A percentile compares a stretch with the other conserved stretches of the same genome.
Conservation (phyloP, 2,888 invertebrate species). For the Hedya salicella region DNA sequence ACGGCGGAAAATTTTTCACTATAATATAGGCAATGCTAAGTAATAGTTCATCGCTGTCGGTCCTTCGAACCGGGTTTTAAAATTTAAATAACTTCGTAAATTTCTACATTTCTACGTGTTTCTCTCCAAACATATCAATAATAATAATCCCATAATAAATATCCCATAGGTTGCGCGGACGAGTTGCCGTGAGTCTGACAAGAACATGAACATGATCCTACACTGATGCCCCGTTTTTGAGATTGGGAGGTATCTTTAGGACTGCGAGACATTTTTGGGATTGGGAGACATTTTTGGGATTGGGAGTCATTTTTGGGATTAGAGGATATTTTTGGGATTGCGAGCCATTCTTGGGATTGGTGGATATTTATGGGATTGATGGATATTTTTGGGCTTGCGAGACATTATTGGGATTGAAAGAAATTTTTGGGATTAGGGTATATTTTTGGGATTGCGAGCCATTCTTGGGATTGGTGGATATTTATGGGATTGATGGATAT, state of each 20-base stretch:
- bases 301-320: neutral
- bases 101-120: conserved; percentile 36
- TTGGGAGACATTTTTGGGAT: neutral
- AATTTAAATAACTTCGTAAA: conserved; percentile 9
- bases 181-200: neutral
- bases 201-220: neutral
- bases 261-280: neutral
- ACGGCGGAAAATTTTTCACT: neutral
- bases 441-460: no score
- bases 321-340: no score
- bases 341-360: no score
- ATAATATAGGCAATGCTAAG: conserved; percentile 1
- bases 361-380: no score
- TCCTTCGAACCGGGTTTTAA: conserved; percentile 30
- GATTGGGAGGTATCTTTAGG: neutral
- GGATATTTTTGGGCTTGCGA: no score
- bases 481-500: no score
- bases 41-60: neutral
- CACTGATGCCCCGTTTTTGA: neutral
- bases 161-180: neutral
- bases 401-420: no score
- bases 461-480: no score
- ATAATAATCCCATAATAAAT: conserved; percentile 29
- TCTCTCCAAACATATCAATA: conserved; percentile 39
- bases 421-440: no score